These are phyloP conservation scores for Hestina assimilis DNA, from an alignment of 1,140 invertebrate genomes.

Conservation along the genomic window DNA sequence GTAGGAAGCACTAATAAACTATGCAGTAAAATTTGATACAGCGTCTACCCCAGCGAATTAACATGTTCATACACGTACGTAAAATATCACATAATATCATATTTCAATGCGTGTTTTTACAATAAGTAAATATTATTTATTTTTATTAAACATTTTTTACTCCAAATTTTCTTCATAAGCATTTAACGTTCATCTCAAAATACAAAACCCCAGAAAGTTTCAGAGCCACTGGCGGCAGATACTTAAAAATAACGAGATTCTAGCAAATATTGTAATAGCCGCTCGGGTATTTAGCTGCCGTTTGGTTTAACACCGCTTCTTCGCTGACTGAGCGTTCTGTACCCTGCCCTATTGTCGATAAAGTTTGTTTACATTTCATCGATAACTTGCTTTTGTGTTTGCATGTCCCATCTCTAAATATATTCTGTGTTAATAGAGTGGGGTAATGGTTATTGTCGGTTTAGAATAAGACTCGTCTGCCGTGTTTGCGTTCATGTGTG, in stretches of 20 bases:
- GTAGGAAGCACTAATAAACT: too few relatives aligned
- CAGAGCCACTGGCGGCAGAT: conserved; percentile 45
- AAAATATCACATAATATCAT: too few relatives aligned
- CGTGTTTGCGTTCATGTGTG: conserved; percentile 25
- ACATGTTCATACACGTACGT: too few relatives aligned
- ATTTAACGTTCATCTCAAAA: too few relatives aligned
- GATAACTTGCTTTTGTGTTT: conserved; percentile 33
- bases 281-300: conserved; percentile 51
- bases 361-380: conserved; percentile 47
- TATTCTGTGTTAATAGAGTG: conserved; percentile 43
- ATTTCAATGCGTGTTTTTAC: too few relatives aligned
- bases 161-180: too few relatives aligned
- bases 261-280: conserved; percentile 70
- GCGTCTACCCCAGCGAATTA: neutral
- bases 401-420: conserved; percentile 48
- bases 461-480: conserved; percentile 38
- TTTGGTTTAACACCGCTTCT: conserved; percentile 53
- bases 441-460: conserved; percentile 42
- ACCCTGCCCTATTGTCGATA: conserved; percentile 39
- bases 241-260: conserved; percentile 72
- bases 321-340: conserved; percentile 43
- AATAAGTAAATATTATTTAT: too few relatives aligned
- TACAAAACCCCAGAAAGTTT: conserved; percentile 42
- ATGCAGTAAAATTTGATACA: neutral
- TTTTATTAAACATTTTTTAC: too few relatives aligned